A percentile compares a stretch with the other conserved stretches of the same genome.
These are phyloP conservation scores for Pseudomyrmex sp. DNA, from an alignment of 1,140 invertebrate genomes.

Conservation along the genomic window DNA sequence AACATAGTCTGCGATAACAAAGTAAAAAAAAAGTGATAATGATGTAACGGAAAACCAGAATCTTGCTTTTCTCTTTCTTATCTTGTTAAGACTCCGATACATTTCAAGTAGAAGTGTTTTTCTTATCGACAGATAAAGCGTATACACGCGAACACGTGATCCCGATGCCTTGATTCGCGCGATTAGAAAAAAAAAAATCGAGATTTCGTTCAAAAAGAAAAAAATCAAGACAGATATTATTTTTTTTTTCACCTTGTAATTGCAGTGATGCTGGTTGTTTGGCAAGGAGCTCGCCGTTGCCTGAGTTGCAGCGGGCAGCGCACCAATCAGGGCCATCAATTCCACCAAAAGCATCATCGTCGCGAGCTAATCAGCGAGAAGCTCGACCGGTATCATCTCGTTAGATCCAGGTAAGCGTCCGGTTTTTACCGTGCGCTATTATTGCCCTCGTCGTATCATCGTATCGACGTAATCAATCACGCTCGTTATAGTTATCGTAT, in stretches of 20 bases:
- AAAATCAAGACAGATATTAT: background rate
- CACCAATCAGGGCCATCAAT: constrained; percentile 73
- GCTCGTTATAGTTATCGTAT: constrained; percentile 1
- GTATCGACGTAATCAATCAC: background rate
- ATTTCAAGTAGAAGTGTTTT: background rate
- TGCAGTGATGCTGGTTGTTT: constrained; percentile 82
- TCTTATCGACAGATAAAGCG: background rate
- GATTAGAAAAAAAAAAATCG: background rate
- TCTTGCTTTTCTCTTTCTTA: background rate
- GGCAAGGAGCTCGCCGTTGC: constrained; percentile 80
- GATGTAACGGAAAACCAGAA: background rate
- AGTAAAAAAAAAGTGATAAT: background rate
- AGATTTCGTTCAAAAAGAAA: background rate
- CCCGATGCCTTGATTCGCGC: background rate
- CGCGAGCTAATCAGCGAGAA: constrained; percentile 75
- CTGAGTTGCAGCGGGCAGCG: constrained; percentile 80
- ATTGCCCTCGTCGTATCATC: background rate
- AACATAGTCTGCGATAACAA: constrained; percentile 6
- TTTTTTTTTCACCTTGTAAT: constrained; percentile 10
- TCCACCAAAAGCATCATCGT: constrained; percentile 72
- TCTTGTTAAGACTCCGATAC: background rate
- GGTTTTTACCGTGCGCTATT: constrained; percentile 28
- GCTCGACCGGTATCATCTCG: constrained; percentile 77
- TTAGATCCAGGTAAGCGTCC: constrained; percentile 74
- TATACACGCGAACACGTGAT: background rate